phyloP scores from a whole-genome alignment of 2,797 vertebrate genomes.

The Sebastes minor region DNA sequence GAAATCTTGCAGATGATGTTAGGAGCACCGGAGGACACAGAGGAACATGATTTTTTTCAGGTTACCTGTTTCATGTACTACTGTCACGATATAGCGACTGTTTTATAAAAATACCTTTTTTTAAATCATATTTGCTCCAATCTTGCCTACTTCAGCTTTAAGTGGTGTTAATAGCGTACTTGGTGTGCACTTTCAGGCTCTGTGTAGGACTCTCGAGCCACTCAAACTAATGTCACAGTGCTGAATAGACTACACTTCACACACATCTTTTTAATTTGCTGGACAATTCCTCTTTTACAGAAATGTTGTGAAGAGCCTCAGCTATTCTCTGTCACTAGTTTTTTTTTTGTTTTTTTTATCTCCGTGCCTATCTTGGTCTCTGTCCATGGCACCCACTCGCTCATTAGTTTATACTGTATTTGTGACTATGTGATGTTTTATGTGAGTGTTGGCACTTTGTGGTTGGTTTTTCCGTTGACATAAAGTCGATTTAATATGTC shows the following conservation, averaged over 20 bases:
- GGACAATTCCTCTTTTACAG: background rate
- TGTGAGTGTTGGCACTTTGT: background rate
- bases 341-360: background rate
- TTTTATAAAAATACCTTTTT: no score
- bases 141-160: no score
- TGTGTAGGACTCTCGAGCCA: background rate
- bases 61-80: no score
- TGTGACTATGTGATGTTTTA: background rate
- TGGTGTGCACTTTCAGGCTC: background rate
- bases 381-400: background rate
- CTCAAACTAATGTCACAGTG: background rate
- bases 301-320: background rate
- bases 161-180: no score
- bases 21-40: no score
- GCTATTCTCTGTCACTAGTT: background rate
- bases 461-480: background rate
- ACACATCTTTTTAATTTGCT: no score
- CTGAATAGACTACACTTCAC: no score
- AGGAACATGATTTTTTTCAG: no score
- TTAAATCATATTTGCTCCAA: no score
- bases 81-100: no score
- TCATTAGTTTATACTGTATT: background rate
- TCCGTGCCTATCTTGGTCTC: background rate
- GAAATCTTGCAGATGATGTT: no score
- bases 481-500: background rate